These are phyloP conservation scores for Cerceris rybyensis DNA, from an alignment of 2,888 invertebrate genomes.

Conservation along the genomic window DNA sequence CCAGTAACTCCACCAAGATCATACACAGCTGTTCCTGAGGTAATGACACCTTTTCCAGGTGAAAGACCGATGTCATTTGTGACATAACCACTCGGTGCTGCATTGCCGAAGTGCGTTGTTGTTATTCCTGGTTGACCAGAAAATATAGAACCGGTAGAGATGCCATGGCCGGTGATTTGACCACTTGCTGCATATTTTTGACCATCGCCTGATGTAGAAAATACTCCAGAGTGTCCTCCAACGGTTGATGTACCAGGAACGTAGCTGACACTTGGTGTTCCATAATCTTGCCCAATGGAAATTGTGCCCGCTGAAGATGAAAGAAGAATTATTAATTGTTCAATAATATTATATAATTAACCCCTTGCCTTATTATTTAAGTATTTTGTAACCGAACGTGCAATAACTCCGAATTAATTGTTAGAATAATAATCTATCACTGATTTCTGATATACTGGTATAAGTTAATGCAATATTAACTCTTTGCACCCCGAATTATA, in stretches of 20 bases:
- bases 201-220: background rate
- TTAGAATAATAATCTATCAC: no score
- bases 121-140: constrained; percentile 22
- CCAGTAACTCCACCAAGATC: constrained; percentile 3
- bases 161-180: constrained; percentile 14
- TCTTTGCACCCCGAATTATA: no score
- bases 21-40: constrained; percentile 24
- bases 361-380: no score
- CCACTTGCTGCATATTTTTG: background rate
- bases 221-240: background rate
- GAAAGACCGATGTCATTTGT: background rate
- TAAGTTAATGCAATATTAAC: no score
- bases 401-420: no score
- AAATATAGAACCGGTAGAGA: background rate
- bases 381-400: no score
- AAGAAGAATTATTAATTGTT: background rate
- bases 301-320: constrained; percentile 23
- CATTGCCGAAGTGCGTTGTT: constrained; percentile 14
- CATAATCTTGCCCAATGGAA: constrained; percentile 17
- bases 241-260: constrained; percentile 5
- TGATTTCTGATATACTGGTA: no score
- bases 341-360: no score
- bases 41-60: background rate
- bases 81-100: constrained; percentile 12
- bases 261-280: constrained; percentile 18